A percentile compares a stretch with the other conserved stretches of the same genome.
These are phyloP conservation scores for Nyctibius bracteatus DNA, from an alignment of 2,113 vertebrate genomes.

Conservation along the genomic window DNA sequence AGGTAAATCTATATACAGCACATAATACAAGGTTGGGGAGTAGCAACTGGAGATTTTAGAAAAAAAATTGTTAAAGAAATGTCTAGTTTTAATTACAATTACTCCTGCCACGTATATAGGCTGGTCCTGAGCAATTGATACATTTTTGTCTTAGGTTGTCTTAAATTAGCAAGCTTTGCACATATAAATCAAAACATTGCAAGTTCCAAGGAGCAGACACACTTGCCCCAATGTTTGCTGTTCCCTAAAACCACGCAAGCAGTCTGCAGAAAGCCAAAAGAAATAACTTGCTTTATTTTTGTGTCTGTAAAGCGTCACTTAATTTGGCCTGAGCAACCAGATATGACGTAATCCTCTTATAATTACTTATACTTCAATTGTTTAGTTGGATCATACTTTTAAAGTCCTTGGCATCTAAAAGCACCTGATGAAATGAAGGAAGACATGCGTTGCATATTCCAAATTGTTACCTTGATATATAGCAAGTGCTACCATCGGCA, in stretches of 20 bases:
- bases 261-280: neutral
- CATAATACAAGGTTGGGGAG: neutral
- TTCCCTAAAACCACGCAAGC: neutral
- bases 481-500: fast-evolving
- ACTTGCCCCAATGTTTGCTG: neutral
- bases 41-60: fast-evolving
- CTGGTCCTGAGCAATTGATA: neutral
- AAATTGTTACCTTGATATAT: neutral
- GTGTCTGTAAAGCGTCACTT: neutral
- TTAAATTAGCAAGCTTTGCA: neutral
- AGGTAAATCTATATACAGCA: neutral
- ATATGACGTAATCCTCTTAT: neutral
- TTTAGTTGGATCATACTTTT: neutral
- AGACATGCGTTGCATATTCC: neutral
- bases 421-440: neutral
- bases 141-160: neutral
- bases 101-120: neutral
- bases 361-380: neutral
- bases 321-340: neutral
- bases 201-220: neutral
- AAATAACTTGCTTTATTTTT: neutral
- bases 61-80: neutral
- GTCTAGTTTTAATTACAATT: neutral
- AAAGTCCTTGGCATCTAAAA: neutral
- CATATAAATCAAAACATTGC: neutral